Base-by-base conservation (phyloP, 1,140 invertebrate species). In the Drosophila aff. region DNA sequence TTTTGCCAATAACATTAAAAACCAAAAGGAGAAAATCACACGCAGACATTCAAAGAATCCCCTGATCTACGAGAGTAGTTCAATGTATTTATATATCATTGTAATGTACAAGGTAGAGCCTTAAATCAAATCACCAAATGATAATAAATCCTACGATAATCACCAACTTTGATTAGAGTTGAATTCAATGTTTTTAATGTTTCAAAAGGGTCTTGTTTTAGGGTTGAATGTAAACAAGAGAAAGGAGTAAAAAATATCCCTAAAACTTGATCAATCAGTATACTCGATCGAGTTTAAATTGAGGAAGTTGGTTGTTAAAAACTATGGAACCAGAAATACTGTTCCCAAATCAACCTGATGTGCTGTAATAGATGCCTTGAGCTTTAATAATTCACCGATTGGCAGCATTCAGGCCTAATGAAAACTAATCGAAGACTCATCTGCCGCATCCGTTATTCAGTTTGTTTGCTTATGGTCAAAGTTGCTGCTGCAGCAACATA, bases 81-180 rank as follows among this genome's bases (percentile, higher is more conserved):
- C 67, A 36, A 59, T 60, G 67, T 72, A 73, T 73, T 73, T 60
- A 60, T 73, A 60, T 72, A 73, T 72, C 69, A 73, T 72, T 72
- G 67, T 73, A 72, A 72, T 72, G 69, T 73, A 72, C 69, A 73
- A 72, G 53, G 69, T 73, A 73, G 67, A 73, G 69, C 69, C 69
- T 73, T 73, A 73, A 73, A 73, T 73, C 69, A 73, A 73, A 72
- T 73, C 67, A 73, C 69, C 69, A 73, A 73, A 73, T 38, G 69
- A 72, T 73, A 73, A 73, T 73, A 73, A 73, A 73, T 72, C 55
- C 67, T 73, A 72, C 44, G 50, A 73, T 73, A 63, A 55, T 55
- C 52, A 55, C 52, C 33, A 38, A 55, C 31, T 23, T 23, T 16
- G 13, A 21, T 21, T 6, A 26, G 26, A 26, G 3, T 26, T 26